Evolutionary conservation across 2,113 vertebrate genomes (phyloP), one percentile per base, ranked within the genome.

Genomic region (Steatornis caripensis): DNA sequence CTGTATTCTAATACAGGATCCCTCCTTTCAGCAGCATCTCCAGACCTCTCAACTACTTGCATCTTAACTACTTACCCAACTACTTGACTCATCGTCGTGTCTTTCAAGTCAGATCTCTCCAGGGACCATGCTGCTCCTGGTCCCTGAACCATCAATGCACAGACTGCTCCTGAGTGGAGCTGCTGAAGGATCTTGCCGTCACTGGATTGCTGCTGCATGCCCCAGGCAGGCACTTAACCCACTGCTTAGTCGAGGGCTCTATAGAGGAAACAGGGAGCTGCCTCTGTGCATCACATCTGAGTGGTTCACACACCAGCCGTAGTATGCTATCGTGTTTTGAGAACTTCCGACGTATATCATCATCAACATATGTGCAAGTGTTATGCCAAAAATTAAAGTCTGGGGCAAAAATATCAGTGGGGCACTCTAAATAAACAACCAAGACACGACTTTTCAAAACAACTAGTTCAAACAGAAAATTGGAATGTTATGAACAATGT

Each of bases 381-480:
- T 49, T 34, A 6, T 8, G 30, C 87, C 82, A 85, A 36, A 83
- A 96, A 77, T 91, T 41, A 22, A 83, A 88, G 49, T 82, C 75
- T 88, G 78, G 87, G 92, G 75, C 70, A 66, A 62, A 96, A 91
- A 61, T 84, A 76, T 48, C 84, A 58, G 21, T 60, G 60, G 87
- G 85, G 89, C 1, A 32, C 76, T 92, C 92, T 68, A 70, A 94
- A 86, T 46, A 61, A 88, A 60, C 0, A 13, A 61, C 32, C 75
- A 37, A 74, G 55, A 15, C 16, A 12, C 8, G 55, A 78, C 62
- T 80, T 89, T 27, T 20, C 23, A 72, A 83, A 87, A 12, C 20
- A 48, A 45, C 29, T 26, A 65, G 68, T 65, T 96, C 87, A 81
- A 43, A 74, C 11, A 66, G 88, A 87, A 89, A 49, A 48, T n/a